These are phyloP conservation scores for Rhingia campestris DNA, from an alignment of 2,888 invertebrate genomes.

Conservation along the genomic window DNA sequence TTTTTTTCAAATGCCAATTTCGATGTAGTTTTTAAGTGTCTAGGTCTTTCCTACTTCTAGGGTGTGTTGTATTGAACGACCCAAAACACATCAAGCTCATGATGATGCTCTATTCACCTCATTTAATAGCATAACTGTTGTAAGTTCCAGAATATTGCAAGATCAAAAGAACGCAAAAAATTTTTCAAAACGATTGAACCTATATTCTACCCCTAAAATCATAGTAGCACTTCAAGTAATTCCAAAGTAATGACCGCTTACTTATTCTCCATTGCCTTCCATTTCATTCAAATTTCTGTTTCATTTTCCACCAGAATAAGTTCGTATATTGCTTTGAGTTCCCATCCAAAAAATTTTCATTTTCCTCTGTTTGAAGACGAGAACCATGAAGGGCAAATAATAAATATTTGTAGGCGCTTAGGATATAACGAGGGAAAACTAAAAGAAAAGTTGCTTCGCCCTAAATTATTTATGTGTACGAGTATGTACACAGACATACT, in stretches of 20 bases:
- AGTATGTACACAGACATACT: too few species aligned
- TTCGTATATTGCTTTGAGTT: constrained; percentile 24
- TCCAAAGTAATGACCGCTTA: constrained; percentile 5
- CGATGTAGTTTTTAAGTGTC: too few species aligned
- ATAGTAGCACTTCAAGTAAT: not conserved
- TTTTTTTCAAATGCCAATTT: too few species aligned
- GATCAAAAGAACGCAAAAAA: too few species aligned
- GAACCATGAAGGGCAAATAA: constrained; percentile 10
- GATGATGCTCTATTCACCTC: too few species aligned
- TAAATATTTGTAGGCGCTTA: constrained; percentile 30
- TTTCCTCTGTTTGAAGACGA: constrained; percentile 17
- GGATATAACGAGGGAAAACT: constrained; percentile 25
- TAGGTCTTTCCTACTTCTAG: too few species aligned
- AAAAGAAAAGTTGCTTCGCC: constrained; percentile 36
- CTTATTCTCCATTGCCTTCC: constrained; percentile 26
- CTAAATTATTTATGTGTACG: constrained; percentile 30
- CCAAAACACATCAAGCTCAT: too few species aligned
- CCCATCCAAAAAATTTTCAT: constrained; percentile 1
- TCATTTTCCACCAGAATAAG: constrained; percentile 38
- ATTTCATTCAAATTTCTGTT: constrained; percentile 32
- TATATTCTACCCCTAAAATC: not conserved
- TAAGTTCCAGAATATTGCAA: too few species aligned
- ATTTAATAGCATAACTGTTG: too few species aligned
- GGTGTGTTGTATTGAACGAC: too few species aligned
- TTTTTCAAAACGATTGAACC: not conserved